These are phyloP conservation scores for Sarcoramphus papa DNA, from an alignment of 2,797 vertebrate genomes.

Conservation along the genomic window DNA sequence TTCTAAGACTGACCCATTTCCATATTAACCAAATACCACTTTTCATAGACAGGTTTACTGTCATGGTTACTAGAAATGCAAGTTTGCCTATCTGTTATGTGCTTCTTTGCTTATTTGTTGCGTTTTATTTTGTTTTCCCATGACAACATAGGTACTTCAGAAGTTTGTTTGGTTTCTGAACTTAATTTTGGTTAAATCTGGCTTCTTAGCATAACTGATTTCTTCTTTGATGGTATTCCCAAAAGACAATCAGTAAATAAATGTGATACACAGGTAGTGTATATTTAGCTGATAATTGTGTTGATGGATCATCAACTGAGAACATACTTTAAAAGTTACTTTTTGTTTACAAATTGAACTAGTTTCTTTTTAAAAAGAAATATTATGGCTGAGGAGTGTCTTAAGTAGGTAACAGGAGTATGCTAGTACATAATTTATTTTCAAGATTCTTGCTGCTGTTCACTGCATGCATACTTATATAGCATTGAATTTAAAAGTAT, in stretches of 20 bases:
- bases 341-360: not conserved
- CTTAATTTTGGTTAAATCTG: not conserved
- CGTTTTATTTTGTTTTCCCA: not conserved
- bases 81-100: not conserved
- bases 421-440: not conserved
- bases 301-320: not conserved
- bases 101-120: not conserved
- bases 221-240: not conserved
- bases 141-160: not conserved
- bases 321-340: not conserved
- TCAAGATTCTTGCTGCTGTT: not conserved
- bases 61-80: not conserved
- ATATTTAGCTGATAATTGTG: not conserved
- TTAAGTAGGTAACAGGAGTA: not conserved
- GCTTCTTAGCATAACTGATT: not conserved
- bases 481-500: not conserved
- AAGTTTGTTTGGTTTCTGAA: not conserved
- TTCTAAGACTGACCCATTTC: not conserved
- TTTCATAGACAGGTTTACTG: not conserved
- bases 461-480: not conserved
- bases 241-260: not conserved
- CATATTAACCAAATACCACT: not conserved
- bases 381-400: not conserved
- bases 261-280: not conserved
- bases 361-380: not conserved